phyloP scores from a whole-genome alignment of 2,888 invertebrate species.

The Melinaea menophilus region DNA sequence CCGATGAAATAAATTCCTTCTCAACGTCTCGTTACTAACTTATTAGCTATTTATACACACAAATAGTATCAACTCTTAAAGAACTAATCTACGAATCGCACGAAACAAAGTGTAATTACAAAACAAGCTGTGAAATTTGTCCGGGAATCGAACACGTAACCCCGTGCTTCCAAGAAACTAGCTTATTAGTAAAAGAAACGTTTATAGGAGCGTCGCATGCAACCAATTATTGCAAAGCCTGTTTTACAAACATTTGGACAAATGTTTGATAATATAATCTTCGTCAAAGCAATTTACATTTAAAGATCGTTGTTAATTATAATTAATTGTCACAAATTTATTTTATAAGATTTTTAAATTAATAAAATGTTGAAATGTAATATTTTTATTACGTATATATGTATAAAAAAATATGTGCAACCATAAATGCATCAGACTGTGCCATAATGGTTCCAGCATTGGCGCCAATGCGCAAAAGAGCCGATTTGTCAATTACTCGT shows the following conservation, averaged over 20 bases:
- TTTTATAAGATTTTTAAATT: background rate
- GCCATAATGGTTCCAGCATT: slow-evolving; percentile 9
- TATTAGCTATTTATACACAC: background rate
- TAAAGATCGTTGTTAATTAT: background rate
- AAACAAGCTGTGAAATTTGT: slow-evolving; percentile 35
- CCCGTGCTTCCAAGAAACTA: slow-evolving; percentile 34
- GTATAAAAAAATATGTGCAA: no score
- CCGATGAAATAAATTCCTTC: no score
- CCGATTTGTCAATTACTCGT: slow-evolving; percentile 71
- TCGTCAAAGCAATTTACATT: background rate
- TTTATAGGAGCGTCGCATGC: slow-evolving; percentile 41
- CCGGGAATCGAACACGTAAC: slow-evolving; percentile 30
- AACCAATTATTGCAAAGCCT: slow-evolving; percentile 30
- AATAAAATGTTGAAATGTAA: no score
- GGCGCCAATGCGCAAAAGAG: slow-evolving; percentile 15
- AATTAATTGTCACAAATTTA: background rate
- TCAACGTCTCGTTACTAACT: no score
- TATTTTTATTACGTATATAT: no score
- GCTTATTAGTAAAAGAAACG: slow-evolving; percentile 37
- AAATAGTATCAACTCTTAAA: slow-evolving; percentile 9
- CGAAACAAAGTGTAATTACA: slow-evolving; percentile 30
- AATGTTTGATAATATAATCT: slow-evolving; percentile 19
- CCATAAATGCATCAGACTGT: background rate
- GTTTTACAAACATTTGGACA: slow-evolving; percentile 19
- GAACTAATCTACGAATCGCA: slow-evolving; percentile 17